These are phyloP conservation scores for Cephus rjabovi DNA, from an alignment of 2,888 invertebrate genomes.

Conservation along the genomic window DNA sequence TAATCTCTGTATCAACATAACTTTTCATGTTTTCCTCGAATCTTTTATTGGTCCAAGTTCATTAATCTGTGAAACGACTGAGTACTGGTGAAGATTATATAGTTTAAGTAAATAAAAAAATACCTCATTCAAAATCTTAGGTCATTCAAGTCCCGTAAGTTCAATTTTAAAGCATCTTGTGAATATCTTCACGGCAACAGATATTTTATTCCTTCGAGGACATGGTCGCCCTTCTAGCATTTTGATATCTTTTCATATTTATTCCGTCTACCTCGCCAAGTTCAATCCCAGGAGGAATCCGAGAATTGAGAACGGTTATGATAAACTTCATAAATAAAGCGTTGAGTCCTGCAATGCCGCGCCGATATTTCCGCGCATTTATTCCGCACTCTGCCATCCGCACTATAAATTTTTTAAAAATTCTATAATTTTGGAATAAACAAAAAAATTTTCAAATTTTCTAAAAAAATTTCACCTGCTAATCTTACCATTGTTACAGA, in stretches of 20 bases:
- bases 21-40: not conserved
- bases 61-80: not conserved
- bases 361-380: not conserved
- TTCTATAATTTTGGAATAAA: not conserved
- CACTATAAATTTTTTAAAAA: not conserved
- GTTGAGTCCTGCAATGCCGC: not conserved
- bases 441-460: too few species aligned
- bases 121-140: not conserved
- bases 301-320: not conserved
- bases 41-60: not conserved
- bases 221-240: not conserved
- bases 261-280: not conserved
- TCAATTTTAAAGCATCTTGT: not conserved
- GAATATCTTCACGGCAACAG: not conserved
- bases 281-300: not conserved
- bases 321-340: not conserved
- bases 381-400: not conserved
- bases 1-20: too few species aligned
- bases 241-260: not conserved
- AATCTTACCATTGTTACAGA: not conserved
- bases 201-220: not conserved
- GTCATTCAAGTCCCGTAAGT: not conserved
- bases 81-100: not conserved
- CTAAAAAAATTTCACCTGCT: too few species aligned
- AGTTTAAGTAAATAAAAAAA: not conserved